Conservation (phyloP, 2,888 invertebrate species). For the Sinohyriopsis cumingii region DNA sequence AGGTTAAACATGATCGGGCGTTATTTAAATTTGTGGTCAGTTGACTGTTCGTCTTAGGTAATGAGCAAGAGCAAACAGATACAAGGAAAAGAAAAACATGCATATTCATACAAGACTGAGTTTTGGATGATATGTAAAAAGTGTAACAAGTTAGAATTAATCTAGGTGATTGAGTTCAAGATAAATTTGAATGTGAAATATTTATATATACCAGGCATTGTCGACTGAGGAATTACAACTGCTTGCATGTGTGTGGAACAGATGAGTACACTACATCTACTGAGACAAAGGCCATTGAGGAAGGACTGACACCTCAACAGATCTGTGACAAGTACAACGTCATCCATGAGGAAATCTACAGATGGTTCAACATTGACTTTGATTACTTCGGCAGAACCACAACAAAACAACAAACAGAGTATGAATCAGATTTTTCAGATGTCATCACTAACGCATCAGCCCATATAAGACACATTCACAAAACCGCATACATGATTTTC, state of each 20-base stretch:
- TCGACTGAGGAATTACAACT: conserved; percentile 90
- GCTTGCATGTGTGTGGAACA: conserved; percentile 92
- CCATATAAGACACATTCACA: not conserved
- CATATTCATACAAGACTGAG: no score
- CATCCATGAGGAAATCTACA: conserved; percentile 92
- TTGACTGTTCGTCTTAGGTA: no score
- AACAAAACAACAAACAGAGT: conserved; percentile 92
- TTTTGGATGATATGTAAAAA: no score
- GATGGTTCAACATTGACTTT: conserved; percentile 98
- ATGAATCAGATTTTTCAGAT: conserved; percentile 36
- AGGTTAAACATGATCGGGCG: no score
- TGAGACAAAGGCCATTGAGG: conserved; percentile 97
- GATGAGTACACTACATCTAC: conserved; percentile 99
- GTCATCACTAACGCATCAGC: not conserved
- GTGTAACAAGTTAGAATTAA: no score
- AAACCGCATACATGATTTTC: not conserved
- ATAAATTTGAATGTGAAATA: no score
- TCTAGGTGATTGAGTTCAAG: no score
- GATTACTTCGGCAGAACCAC: conserved; percentile 98
- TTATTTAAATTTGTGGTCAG: no score
- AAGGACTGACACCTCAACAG: conserved; percentile 88
- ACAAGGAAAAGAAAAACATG: no score
- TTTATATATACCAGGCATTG: conserved; percentile 79
- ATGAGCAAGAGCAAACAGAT: no score
- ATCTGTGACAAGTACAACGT: conserved; percentile 97